These are phyloP conservation scores for Chaetops frenatus DNA, from an alignment of 2,113 vertebrate species.

Conservation along the genomic window DNA sequence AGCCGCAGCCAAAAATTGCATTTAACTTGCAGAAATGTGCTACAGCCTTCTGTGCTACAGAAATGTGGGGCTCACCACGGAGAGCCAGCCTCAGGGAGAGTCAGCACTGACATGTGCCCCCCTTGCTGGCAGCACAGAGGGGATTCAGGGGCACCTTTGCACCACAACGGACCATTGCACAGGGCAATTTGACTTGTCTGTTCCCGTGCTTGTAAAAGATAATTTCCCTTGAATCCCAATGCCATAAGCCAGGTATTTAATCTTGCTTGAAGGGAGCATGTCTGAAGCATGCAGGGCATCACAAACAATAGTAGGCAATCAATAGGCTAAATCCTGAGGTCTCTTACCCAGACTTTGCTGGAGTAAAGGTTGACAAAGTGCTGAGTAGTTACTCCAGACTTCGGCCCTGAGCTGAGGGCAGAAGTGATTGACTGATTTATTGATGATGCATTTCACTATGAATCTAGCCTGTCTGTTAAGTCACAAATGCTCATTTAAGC, in stretches of 20 bases:
- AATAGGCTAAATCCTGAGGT: slow-evolving; percentile 46
- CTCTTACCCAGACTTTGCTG: slow-evolving; percentile 9
- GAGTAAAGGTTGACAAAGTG: slow-evolving; percentile 44
- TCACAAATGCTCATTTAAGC: slow-evolving; percentile 19
- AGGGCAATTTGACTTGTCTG: neutral
- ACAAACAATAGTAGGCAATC: slow-evolving; percentile 36
- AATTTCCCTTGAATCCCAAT: slow-evolving; percentile 1
- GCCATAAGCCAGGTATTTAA: slow-evolving; percentile 33
- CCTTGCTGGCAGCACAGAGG: neutral
- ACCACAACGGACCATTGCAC: neutral
- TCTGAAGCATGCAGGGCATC: neutral
- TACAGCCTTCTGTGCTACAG: too few relatives aligned
- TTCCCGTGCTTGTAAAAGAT: neutral
- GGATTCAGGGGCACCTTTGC: neutral
- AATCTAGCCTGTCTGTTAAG: slow-evolving; percentile 16
- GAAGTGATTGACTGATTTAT: slow-evolving; percentile 49
- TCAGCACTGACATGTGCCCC: accelerated
- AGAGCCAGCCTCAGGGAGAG: neutral
- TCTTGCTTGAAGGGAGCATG: slow-evolving; percentile 45
- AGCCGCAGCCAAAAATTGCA: neutral
- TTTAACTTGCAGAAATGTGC: neutral
- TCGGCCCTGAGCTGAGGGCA: neutral
- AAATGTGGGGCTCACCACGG: accelerated
- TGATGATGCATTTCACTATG: slow-evolving; percentile 33
- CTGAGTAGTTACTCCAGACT: slow-evolving; percentile 20